phyloP scores from a whole-genome alignment of 2,888 invertebrate genomes.

The Papilio gigon region DNA sequence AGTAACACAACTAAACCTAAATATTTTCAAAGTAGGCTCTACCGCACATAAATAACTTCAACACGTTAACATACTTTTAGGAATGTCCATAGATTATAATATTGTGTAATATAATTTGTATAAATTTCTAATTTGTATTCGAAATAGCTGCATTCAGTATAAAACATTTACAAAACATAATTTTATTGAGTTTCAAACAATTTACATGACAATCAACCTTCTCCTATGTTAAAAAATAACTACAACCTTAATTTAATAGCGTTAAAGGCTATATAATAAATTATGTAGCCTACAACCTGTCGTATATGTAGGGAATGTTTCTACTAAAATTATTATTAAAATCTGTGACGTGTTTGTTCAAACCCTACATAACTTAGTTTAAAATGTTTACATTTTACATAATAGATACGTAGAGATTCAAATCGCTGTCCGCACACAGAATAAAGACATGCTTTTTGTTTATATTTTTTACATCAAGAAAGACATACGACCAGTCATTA shows the following conservation, averaged over 20 bases:
- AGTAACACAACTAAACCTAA: background rate
- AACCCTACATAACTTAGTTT: too few relatives aligned
- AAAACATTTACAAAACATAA: conserved; percentile 35
- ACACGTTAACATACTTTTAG: conserved; percentile 40
- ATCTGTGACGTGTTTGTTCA: too few relatives aligned
- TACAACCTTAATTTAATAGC: too few relatives aligned
- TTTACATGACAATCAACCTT: conserved; percentile 28
- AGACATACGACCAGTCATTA: conserved; percentile 31
- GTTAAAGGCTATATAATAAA: too few relatives aligned
- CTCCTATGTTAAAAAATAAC: too few relatives aligned
- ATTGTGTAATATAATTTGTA: conserved; percentile 44
- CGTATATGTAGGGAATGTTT: too few relatives aligned
- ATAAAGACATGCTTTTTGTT: conserved; percentile 32
- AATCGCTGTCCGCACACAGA: conserved; percentile 27
- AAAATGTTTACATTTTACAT: too few relatives aligned
- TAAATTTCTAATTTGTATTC: conserved; percentile 46
- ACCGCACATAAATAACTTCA: conserved; percentile 35
- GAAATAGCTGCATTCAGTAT: conserved; percentile 41
- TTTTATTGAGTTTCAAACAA: conserved; percentile 21
- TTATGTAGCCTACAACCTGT: too few relatives aligned
- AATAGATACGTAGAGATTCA: too few relatives aligned
- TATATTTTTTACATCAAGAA: conserved; percentile 36
- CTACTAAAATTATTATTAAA: too few relatives aligned
- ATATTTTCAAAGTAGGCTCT: conserved; percentile 29
- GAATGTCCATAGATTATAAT: conserved; percentile 36